These are phyloP conservation scores for Heliconius hermathena DNA, from an alignment of 1,140 invertebrate genomes.

Conservation along the genomic window DNA sequence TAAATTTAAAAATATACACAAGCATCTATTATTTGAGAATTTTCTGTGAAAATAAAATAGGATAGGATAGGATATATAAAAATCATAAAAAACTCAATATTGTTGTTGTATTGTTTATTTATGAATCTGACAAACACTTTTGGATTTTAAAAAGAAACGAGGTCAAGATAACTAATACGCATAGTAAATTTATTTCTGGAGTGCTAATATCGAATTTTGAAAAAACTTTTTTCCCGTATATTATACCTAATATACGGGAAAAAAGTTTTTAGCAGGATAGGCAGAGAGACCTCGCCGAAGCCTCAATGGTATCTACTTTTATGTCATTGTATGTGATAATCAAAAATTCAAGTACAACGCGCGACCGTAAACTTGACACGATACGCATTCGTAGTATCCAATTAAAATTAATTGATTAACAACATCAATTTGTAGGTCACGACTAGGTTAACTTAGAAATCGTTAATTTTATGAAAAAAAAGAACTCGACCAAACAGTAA, in stretches of 20 bases:
- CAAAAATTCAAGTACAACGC: constrained; percentile 42
- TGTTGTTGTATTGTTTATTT: constrained; percentile 21
- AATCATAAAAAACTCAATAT: constrained; percentile 14
- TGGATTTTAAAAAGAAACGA: constrained; percentile 58
- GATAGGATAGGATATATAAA: background rate
- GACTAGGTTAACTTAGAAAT: constrained; percentile 18
- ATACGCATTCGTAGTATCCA: constrained; percentile 35
- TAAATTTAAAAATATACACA: too few species aligned
- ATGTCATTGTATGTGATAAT: too few species aligned
- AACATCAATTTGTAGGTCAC: constrained; percentile 23
- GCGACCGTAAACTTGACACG: constrained; percentile 57
- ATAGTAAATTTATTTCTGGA: constrained; percentile 57
- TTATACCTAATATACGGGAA: too few species aligned
- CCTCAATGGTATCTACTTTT: too few species aligned
- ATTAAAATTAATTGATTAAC: constrained; percentile 16
- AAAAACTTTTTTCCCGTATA: background rate
- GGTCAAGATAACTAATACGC: constrained; percentile 61
- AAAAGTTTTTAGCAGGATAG: too few species aligned
- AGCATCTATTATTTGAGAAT: background rate
- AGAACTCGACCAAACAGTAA: background rate
- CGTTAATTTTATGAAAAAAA: background rate
- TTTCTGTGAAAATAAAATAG: background rate
- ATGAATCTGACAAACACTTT: constrained; percentile 26
- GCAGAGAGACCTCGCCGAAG: background rate
- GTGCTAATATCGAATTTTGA: background rate